phyloP scores from a whole-genome alignment of 2,888 invertebrate species.

The Caenorhabditis imperialis region DNA sequence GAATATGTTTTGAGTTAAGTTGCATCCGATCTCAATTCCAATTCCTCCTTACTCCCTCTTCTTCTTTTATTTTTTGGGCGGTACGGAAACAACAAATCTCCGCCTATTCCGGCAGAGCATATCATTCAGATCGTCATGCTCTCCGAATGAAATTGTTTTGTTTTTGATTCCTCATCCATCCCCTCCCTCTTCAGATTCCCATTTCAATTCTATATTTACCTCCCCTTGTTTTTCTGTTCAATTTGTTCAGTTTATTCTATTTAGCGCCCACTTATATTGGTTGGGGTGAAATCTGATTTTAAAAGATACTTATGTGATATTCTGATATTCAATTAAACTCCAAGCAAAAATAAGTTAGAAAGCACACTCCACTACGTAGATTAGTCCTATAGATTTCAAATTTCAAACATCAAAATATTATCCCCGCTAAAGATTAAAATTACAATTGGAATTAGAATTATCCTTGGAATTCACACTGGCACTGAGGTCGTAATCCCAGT shows the following conservation, averaged over 20 bases:
- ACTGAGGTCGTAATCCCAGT: constrained; percentile 9
- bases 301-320: too few species aligned
- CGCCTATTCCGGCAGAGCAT: constrained; percentile 17
- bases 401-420: constrained; percentile 14
- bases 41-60: neutral
- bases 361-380: constrained; percentile 1
- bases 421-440: constrained; percentile 7
- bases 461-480: too few species aligned
- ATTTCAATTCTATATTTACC: constrained; percentile 11
- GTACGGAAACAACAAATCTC: constrained; percentile 49
- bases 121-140: constrained; percentile 27
- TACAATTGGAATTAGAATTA: too few species aligned
- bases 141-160: constrained; percentile 36
- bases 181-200: neutral
- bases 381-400: constrained; percentile 6
- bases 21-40: too few species aligned
- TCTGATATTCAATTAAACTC: constrained; percentile 2
- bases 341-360: neutral
- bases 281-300: too few species aligned
- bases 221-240: neutral
- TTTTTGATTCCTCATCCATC: constrained; percentile 10
- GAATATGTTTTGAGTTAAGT: constrained; percentile 48
- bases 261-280: too few species aligned
- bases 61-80: constrained; percentile 16
- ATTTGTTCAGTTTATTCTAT: too few species aligned